Evolutionary conservation across 1,140 invertebrate genomes (phyloP), one percentile per base, ranked within the genome.

Genomic region (Ganaspis sp.): DNA sequence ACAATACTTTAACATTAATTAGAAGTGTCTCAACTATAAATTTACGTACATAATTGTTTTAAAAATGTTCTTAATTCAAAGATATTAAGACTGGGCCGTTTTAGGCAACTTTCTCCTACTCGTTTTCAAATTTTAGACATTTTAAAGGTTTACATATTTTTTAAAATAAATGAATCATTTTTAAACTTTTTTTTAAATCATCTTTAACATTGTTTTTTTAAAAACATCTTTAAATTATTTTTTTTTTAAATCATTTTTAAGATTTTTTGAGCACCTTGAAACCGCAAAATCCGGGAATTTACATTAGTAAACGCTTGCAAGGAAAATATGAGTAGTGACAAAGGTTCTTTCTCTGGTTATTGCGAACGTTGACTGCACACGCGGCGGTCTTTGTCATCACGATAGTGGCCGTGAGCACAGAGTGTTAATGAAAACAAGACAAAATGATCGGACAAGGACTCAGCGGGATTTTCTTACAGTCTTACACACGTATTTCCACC

Each of bases 401-500:
- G 58, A 64, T 64, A 64, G 58, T 26, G 58, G 58, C 23, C 23
- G 58, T 64, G 23, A 64, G 29, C 58, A 64, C 12, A 64, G 54
- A 64, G 58, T 64, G 58, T 64, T 64, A 64, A 64, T 64, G 58
- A 64, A 64, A 64, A 64, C 58, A 64, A 64, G 58, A 29, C 58
- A 64, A 64, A 64, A 64, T 64, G 58, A 64, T 29, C 21, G 58
- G 23, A 64, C 58, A 64, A 64, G 58, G 58, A 64, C 58, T 64
- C 58, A 64, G 58, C 12, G 58, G 58, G 58, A 64, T 64, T 64
- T 64, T 64, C 58, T 64, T 64, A 85, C 85, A 84, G 83, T 87
- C 79, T 82, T 86, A 83, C 79, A 72, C 73, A 77, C 74, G 29
- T 80, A 81, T 82, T 81, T 85, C 79, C 81, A 83, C 78, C 76